A percentile compares a stretch with the other conserved stretches of the same genome.
These are phyloP conservation scores for Accipiter cooperii DNA, from an alignment of 2,113 vertebrate genomes.

Conservation along the genomic window DNA sequence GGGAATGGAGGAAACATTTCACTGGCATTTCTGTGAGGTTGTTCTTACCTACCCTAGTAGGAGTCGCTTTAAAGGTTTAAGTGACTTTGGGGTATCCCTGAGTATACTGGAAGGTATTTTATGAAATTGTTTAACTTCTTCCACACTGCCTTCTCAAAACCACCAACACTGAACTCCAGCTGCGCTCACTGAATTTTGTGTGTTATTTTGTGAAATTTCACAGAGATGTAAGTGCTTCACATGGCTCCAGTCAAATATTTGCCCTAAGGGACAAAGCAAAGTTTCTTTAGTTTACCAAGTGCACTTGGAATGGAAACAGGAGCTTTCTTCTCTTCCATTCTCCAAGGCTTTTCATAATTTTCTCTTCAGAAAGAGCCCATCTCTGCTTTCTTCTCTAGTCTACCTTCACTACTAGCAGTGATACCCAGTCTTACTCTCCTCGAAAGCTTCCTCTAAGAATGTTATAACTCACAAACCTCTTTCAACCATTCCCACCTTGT, in stretches of 20 bases:
- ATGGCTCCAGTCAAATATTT: neutral
- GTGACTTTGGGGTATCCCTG: neutral
- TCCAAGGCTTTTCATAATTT: neutral
- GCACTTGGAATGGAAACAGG: neutral
- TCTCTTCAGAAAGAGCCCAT: neutral
- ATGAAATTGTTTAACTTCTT: neutral
- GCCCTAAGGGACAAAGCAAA: fast-evolving
- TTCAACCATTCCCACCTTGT: neutral
- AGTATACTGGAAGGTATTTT: neutral
- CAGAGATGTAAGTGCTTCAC: neutral
- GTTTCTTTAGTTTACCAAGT: neutral
- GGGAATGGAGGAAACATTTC: neutral
- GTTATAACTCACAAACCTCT: neutral
- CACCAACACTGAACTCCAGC: neutral
- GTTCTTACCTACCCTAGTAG: neutral
- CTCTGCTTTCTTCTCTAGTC: neutral
- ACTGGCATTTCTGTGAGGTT: neutral
- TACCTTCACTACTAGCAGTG: neutral
- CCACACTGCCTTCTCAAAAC: neutral
- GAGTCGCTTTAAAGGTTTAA: neutral
- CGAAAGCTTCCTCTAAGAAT: neutral
- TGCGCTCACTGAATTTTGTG: neutral
- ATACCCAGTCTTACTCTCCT: fast-evolving
- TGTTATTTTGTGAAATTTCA: neutral
- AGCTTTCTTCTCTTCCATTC: neutral